Percentiles rank a stretch among this genome's conserved stretches.
These are phyloP conservation scores for Oxyteleia sp. DNA, from an alignment of 2,888 invertebrate genomes.

Conservation along the genomic window DNA sequence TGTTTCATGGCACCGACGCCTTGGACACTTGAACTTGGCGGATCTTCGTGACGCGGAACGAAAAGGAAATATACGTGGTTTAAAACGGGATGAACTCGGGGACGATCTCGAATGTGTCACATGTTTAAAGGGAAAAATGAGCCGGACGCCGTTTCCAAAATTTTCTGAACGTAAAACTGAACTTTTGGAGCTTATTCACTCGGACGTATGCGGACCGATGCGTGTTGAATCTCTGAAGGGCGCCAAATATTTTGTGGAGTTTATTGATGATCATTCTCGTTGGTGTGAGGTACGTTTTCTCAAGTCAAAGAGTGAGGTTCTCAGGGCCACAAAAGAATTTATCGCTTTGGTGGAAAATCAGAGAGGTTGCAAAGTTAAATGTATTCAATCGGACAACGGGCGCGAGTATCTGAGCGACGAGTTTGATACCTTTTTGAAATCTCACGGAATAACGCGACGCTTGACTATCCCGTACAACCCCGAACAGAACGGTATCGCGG, in stretches of 20 bases:
- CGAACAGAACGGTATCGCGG: background rate
- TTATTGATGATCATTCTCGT: conserved; percentile 75
- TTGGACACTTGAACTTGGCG: conserved; percentile 19
- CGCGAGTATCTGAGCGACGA: conserved; percentile 19
- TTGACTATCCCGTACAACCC: conserved; percentile 4
- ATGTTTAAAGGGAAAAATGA: conserved; percentile 25
- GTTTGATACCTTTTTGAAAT: background rate
- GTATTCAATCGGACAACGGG: conserved; percentile 74
- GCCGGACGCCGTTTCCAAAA: conserved; percentile 15
- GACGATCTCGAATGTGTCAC: background rate
- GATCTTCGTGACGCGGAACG: conserved; percentile 4
- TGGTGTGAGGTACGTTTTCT: conserved; percentile 73
- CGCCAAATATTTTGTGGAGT: conserved; percentile 58
- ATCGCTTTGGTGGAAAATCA: conserved; percentile 64
- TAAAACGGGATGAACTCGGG: background rate
- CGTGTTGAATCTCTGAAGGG: too few species aligned
- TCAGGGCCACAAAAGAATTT: conserved; percentile 63
- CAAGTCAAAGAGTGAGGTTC: conserved; percentile 66
- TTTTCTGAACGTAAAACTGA: conserved; percentile 2
- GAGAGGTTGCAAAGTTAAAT: conserved; percentile 67
- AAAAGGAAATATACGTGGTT: conserved; percentile 13
- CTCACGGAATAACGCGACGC: conserved; percentile 7
- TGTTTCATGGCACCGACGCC: conserved; percentile 19
- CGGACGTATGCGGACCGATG: conserved; percentile 58
- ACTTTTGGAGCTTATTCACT: conserved; percentile 61